These are phyloP conservation scores for Xiphophorus birchmanni DNA, from an alignment of 2,797 vertebrate genomes.

Conservation along the genomic window DNA sequence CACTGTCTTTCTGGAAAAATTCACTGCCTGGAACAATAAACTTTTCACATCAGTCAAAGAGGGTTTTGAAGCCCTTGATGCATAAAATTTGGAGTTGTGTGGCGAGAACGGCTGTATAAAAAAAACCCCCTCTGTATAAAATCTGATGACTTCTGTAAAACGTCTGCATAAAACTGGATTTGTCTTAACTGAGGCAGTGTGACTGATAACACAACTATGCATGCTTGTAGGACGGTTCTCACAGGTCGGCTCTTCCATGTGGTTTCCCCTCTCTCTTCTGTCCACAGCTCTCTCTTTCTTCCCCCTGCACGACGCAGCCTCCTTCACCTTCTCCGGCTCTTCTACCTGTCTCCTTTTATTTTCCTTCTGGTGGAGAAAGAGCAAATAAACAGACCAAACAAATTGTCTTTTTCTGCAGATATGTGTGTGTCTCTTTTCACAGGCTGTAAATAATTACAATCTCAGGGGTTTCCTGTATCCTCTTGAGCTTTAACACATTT, in stretches of 20 bases:
- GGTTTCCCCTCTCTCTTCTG: conserved; percentile 30
- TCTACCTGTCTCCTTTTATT: conserved; percentile 63
- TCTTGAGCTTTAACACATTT: conserved; percentile 25
- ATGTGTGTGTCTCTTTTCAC: conserved; percentile 55
- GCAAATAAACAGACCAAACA: conserved; percentile 82
- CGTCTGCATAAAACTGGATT: conserved; percentile 63
- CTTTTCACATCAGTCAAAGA: conserved; percentile 60
- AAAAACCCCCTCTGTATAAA: conserved; percentile 15
- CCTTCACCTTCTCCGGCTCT: conserved; percentile 53
- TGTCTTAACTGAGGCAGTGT: conserved; percentile 63
- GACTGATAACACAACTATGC: conserved; percentile 80
- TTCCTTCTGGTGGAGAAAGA: conserved; percentile 78
- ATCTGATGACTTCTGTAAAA: conserved; percentile 63
- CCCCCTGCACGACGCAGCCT: conserved; percentile 74
- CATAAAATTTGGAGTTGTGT: conserved; percentile 65
- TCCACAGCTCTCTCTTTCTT: conserved; percentile 30
- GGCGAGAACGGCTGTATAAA: conserved; percentile 57
- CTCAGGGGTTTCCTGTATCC: conserved; percentile 20
- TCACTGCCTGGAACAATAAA: conserved; percentile 71
- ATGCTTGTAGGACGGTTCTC: conserved; percentile 78
- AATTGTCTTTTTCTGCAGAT: conserved; percentile 50
- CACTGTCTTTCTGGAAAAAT: conserved; percentile 74
- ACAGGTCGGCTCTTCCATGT: conserved; percentile 75
- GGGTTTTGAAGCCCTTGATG: conserved; percentile 63
- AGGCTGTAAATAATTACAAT: conserved; percentile 47